Base-by-base conservation (phyloP, 2,113 vertebrate genomes). In the Otis tarda region DNA sequence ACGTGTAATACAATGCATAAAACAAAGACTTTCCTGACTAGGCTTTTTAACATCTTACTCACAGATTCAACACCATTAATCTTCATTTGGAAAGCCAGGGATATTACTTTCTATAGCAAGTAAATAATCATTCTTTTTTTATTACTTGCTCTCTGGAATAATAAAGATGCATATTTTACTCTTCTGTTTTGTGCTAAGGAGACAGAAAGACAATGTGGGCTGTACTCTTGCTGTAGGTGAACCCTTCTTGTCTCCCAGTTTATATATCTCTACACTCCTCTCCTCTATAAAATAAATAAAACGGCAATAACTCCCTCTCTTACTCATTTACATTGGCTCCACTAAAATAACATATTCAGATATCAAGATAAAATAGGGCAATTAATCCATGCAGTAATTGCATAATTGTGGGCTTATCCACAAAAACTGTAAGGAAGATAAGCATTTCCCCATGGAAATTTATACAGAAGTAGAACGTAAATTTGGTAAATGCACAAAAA, bases 71-170 rank as follows among this genome's bases (percentile, higher is more conserved):
- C 71, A 74, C 6, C 57, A 88, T 96, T 96, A 90, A 71, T 96
- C 83, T 93, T 83, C 27, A 3, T 79, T 95, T 97, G 55, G 67
- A 94, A 95, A 96, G 50, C 47, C 50, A 69, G 35, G 11, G 27
- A 45, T 94, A 76, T 95, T 88, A 70, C 60, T 82, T 96, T 71
- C 78, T 70, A 14, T 39, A 93, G 25, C 50, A 87, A 85, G 81
- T 87, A 96, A 96, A 91, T 89, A 95, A 97, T 57, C 2, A 92
- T 90, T 64, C 16, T 83, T 95, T 90, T 90, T 93, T 92, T 82
- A 93, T 70, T 95, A 78, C 37, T 79, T 92, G 76, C 25, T 75
- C 23, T 87, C 79, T 88, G 71, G 60, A 89, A 64, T 74, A 92
- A 85, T 67, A 83, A 94, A 91, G 33, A 68, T 85, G 39, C 65